These are phyloP conservation scores for Orbicella faveolata DNA, from an alignment of 64 coral and sea anemone species.

Conservation along the genomic window DNA sequence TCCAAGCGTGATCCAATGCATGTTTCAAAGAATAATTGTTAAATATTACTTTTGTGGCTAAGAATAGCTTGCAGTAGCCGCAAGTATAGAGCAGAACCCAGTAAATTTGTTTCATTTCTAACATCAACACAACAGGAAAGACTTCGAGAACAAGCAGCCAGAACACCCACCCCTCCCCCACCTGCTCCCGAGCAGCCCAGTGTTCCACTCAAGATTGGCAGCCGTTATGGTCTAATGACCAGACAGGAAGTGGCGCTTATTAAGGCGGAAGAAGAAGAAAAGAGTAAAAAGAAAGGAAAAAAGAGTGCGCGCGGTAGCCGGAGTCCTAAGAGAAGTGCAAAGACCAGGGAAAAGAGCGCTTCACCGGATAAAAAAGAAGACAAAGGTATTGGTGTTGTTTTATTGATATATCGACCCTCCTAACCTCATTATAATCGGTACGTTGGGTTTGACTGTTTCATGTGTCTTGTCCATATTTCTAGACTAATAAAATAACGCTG, in stretches of 20 bases:
- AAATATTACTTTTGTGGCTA: too few species aligned
- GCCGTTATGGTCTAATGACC: constrained; percentile 93
- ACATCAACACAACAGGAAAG: constrained; percentile 42
- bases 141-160: constrained; percentile 66
- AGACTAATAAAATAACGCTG: too few species aligned
- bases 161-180: constrained; percentile 91
- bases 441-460: too few species aligned
- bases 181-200: constrained; percentile 69
- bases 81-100: too few species aligned
- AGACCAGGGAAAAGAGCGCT: constrained; percentile 43
- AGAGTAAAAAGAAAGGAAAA: constrained; percentile 88
- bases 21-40: too few species aligned
- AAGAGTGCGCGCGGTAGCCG: constrained; percentile 60
- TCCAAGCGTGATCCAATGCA: too few species aligned
- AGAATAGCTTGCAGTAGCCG: too few species aligned
- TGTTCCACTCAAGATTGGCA: constrained; percentile 79
- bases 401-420: too few species aligned
- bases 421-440: too few species aligned
- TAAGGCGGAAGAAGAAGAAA: constrained; percentile 96
- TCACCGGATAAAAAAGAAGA: constrained; percentile 77
- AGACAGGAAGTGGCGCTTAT: constrained; percentile 74
- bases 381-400: neutral
- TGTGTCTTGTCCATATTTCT: too few species aligned
- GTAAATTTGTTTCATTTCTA: neutral
- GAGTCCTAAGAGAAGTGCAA: constrained; percentile 57